Evolutionary conservation across 2,888 invertebrate genomes (phyloP), one percentile per base, ranked within the genome.

Genomic region (Miltochrista miniata): DNA sequence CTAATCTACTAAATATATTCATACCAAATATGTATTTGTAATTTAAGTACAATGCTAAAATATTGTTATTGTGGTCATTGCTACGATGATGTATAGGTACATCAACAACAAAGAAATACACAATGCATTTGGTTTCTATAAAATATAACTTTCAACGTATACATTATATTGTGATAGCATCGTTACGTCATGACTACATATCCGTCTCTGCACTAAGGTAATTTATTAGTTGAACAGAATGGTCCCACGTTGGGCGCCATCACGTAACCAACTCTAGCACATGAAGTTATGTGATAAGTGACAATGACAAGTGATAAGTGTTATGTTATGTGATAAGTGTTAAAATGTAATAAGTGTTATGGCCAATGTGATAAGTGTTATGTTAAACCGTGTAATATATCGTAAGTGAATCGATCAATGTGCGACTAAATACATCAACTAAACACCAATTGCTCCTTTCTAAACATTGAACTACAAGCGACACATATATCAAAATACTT

Each of bases 401-500:
- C 50, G 45, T 49, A 48, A 34, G 48, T 56, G 39, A 60, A 56
- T 59, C 42, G 51, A 45, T 49, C 40, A 66, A 54, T 33, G 59
- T 63, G 69, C 53, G 53, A 36, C 69, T 73, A 66, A 61, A 56
- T 66, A 51, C 52, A 51, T 56, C 36, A 61, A 51, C 68, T 71
- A 72, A 60, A 74, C 68, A 75, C 65, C 50, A 56, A 68, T 48
- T 24, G 49, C 40, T 55, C 54, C 51, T 53, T 30, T 53, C 55
- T 62, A 64, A 48, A 71, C 63, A 71, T 51, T 45, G 57, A 68
- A 67, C 76, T 72, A 77, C 67, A 71, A 74, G 72, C 77, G 65
- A 53, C 52, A 42, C 12, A 39, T 36, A 65, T 51, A 45, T 33
- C 45, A 37, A 45, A 24, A 24, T 24, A 24, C 18, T 24, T 24